Conservation (phyloP, 2,113 vertebrate species). For the Oryzias celebensis region DNA sequence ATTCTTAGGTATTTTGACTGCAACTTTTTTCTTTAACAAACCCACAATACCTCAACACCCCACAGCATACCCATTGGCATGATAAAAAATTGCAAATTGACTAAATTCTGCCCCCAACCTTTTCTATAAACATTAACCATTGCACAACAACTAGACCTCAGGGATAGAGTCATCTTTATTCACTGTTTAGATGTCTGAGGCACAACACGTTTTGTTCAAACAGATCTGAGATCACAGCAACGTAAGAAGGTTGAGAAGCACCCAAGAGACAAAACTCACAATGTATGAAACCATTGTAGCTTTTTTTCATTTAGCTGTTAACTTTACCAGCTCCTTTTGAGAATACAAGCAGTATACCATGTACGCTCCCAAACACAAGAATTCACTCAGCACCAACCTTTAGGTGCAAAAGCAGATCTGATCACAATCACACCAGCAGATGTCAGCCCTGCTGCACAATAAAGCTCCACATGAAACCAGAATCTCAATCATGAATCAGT, state of each 20-base stretch:
- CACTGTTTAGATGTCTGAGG: conserved; percentile 65
- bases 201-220: conserved; percentile 60
- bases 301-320: neutral
- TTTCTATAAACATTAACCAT: conserved; percentile 79
- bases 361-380: no score
- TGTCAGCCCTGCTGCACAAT: conserved; percentile 41
- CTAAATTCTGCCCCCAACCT: conserved; percentile 77
- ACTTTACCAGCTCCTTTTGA: no score
- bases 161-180: conserved; percentile 67
- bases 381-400: no score
- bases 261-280: no score
- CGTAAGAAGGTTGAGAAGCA: conserved; percentile 31
- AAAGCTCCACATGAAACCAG: neutral
- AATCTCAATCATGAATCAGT: no score
- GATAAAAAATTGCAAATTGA: conserved; percentile 76
- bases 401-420: neutral
- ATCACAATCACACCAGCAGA: conserved; percentile 34
- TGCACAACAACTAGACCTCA: conserved; percentile 64
- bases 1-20: neutral
- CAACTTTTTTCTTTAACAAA: conserved; percentile 40
- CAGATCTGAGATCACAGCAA: conserved; percentile 46
- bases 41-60: conserved; percentile 46
- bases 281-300: no score
- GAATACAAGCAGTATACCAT: no score
- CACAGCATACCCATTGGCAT: conserved; percentile 68